These are phyloP conservation scores for Suricata suricatta DNA, from an alignment of 2,113 vertebrate genomes.

Conservation along the genomic window DNA sequence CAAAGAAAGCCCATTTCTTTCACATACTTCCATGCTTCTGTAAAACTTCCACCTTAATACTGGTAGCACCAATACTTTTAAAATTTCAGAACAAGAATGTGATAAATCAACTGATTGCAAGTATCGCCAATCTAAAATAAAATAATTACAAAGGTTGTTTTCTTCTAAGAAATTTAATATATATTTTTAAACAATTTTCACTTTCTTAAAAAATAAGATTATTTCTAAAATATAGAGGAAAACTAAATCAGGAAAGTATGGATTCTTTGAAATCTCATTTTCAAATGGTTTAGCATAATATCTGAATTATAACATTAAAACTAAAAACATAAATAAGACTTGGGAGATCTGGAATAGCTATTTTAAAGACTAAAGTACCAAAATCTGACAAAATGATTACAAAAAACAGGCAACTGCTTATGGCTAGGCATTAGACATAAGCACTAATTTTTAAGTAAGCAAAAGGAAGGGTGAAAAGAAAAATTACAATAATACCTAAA, in stretches of 20 bases:
- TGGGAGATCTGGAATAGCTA: not conserved
- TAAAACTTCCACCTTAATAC: not conserved
- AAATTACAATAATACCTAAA: not conserved
- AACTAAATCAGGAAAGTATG: not conserved
- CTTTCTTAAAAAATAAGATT: constrained; percentile 29
- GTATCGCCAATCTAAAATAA: not conserved
- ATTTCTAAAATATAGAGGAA: constrained; percentile 19
- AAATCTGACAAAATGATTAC: not conserved
- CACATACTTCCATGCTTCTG: not conserved
- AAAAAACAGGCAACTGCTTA: not conserved
- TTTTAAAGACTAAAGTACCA: not conserved
- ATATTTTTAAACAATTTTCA: constrained; percentile 16
- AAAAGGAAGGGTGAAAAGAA: not conserved
- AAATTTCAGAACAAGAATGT: not conserved
- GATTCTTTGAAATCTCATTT: not conserved
- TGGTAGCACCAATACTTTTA: not conserved
- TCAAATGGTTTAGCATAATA: not conserved
- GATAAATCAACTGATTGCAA: not conserved
- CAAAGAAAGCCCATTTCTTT: not conserved
- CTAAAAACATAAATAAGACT: not conserved
- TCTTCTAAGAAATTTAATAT: not conserved
- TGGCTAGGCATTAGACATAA: not conserved
- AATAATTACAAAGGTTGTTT: not conserved
- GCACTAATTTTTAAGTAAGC: not conserved
- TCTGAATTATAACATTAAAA: not conserved